Evolutionary conservation across 2,888 invertebrate species (phyloP).

Genomic region (Agrotis exclamationis): DNA sequence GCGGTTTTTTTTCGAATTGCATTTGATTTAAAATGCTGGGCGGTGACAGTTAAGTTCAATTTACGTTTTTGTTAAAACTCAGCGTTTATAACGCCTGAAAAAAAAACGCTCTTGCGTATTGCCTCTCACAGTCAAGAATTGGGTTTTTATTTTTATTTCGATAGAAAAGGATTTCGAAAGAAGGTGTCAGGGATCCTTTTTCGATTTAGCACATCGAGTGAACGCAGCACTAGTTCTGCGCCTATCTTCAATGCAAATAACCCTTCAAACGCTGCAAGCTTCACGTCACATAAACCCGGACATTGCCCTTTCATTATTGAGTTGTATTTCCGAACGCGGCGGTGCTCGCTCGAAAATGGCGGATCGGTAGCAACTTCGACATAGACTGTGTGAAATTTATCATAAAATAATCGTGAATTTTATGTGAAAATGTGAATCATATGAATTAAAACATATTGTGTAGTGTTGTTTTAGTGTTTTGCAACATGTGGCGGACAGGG

Average conservation of each 20-base stretch:
- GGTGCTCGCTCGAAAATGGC: constrained; percentile 85
- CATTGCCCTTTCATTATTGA: constrained; percentile 89
- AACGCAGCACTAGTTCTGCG: constrained; percentile 59
- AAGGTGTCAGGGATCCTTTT: too few relatives aligned
- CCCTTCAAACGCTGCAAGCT: constrained; percentile 63
- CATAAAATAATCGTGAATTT: constrained; percentile 78
- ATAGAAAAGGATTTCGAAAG: too few relatives aligned
- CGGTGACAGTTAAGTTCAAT: too few relatives aligned
- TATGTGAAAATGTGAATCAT: constrained; percentile 89
- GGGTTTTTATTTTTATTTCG: neutral
- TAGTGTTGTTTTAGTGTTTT: constrained; percentile 83
- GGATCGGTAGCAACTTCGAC: constrained; percentile 75
- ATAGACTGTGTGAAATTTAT: constrained; percentile 71
- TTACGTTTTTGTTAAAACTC: too few relatives aligned
- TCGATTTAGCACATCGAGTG: too few relatives aligned
- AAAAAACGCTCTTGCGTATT: too few relatives aligned
- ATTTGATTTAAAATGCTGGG: too few relatives aligned
- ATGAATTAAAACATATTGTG: constrained; percentile 89
- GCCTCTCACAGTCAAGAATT: too few relatives aligned
- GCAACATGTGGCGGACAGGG: constrained; percentile 88
- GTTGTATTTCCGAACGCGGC: constrained; percentile 84
- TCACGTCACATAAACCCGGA: constrained; percentile 79
- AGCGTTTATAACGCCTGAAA: too few relatives aligned
- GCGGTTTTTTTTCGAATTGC: too few relatives aligned
- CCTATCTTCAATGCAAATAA: constrained; percentile 70